Base-by-base conservation (phyloP, 2,113 vertebrate species). In the human (Homo sapiens) region DNA sequence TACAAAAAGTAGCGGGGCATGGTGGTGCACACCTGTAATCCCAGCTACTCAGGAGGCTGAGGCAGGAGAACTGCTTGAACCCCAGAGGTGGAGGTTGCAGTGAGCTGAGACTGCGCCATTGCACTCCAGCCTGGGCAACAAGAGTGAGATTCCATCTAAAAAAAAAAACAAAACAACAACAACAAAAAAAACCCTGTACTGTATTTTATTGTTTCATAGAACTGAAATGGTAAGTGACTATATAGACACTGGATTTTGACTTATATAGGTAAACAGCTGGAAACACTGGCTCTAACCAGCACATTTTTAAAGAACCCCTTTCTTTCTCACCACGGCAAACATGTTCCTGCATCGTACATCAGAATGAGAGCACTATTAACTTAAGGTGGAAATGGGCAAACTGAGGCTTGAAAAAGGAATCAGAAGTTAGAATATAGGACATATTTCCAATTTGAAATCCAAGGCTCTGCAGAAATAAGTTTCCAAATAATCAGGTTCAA, bases 401-500 rank as follows among this genome's bases (percentile, higher is more conserved):
- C 1, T 27, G 82, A 50, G 17, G 84, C 73, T 89, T 92, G 27
- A 35, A 59, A 85, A 82, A 43, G 82, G 59, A 92, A 85, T 40
- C 12, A 52, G 66, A 84, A 80, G 70, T 50, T 55, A 83, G 64
- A 90, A 43, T 5, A 11, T 7, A 52, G 85, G 82, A 59, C 20
- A 1, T 5, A 43, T 68, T 90, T 94, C 93, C 90, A 82, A 82
- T 10, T 1, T 64, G 95, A 94, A 94, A 85, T n/a, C 40, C 52
- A 90, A 87, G 85, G 87, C 83, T 91, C 80, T 70, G 64, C 30
- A 88, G 85, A 88, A 78, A 61, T 52, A 13, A 80, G 57, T 82
- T 80, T 70, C 73, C 30, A 61, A 30, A 32, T 48, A 13, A 96
- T 43, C 79, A 45, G 79, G 89, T 25, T 72, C 57, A 27, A 64